Percentiles rank a stretch among this genome's conserved stretches.
Conservation (phyloP, 92 coral and sea anemone genomes). For the Porites divaricata region DNA sequence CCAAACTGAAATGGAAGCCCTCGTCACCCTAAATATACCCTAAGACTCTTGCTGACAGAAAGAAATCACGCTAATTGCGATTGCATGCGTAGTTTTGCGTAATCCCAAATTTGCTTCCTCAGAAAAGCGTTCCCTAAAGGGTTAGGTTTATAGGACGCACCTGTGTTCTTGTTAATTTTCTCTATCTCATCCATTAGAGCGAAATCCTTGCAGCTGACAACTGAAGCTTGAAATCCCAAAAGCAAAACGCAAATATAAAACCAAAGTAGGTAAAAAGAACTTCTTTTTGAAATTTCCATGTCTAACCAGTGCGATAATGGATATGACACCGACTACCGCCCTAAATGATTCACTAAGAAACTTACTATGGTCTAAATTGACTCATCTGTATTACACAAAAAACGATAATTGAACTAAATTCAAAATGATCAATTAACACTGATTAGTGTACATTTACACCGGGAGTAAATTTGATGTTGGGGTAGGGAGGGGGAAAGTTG, state of each 20-base stretch:
- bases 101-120: too few relatives aligned
- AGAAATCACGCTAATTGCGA: background rate
- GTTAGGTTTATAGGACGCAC: background rate
- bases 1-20: too few relatives aligned
- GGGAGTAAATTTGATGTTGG: background rate
- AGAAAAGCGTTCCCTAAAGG: background rate
- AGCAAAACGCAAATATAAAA: background rate
- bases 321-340: background rate
- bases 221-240: background rate
- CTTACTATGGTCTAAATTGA: background rate
- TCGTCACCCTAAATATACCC: too few relatives aligned
- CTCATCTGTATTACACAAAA: background rate
- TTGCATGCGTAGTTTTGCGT: background rate
- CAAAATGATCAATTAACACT: slow-evolving; percentile 1
- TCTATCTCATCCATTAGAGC: slow-evolving; percentile 30
- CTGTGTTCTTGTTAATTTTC: slow-evolving; percentile 1
- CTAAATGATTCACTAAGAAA: background rate
- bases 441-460: background rate
- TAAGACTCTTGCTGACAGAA: too few relatives aligned
- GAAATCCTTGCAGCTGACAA: background rate
- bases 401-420: background rate
- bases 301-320: background rate
- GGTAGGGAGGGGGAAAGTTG: background rate
- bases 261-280: background rate
- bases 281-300: slow-evolving; percentile 1